phyloP scores from a whole-genome alignment of 23 tunicate genomes.

The Halocynthia aurantium region DNA sequence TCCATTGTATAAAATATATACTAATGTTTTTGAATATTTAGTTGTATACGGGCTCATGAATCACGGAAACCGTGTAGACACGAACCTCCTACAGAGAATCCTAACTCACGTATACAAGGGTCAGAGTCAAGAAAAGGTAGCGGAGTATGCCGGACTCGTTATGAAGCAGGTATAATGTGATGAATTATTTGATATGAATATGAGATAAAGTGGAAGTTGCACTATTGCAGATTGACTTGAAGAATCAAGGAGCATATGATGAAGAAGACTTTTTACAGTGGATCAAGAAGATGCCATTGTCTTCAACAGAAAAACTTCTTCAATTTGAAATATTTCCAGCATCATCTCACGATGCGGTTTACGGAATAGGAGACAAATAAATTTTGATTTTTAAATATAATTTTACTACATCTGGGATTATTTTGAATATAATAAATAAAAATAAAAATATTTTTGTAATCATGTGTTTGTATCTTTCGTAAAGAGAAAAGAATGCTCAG shows the following conservation, averaged over 20 bases:
- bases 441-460: too few species aligned
- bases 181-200: not conserved
- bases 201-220: not conserved
- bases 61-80: slow-evolving; percentile 9
- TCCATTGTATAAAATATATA: not conserved
- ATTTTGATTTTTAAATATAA: too few species aligned
- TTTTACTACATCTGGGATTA: too few species aligned
- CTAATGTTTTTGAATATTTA: slow-evolving; percentile 4
- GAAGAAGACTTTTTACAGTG: slow-evolving; percentile 18
- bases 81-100: not conserved
- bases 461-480: too few species aligned
- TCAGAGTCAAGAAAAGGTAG: not conserved
- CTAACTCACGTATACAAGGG: slow-evolving; percentile 4
- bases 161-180: slow-evolving; percentile 11
- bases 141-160: slow-evolving; percentile 1
- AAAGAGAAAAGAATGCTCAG: too few species aligned
- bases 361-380: too few species aligned
- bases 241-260: not conserved
- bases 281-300: slow-evolving; percentile 3
- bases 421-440: too few species aligned
- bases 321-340: too few species aligned
- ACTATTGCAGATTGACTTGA: not conserved
- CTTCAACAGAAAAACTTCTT: too few species aligned
- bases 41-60: slow-evolving; percentile 19
- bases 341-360: too few species aligned